Base-by-base conservation (phyloP, 2,888 invertebrate species). In the Coelinius sp. region DNA sequence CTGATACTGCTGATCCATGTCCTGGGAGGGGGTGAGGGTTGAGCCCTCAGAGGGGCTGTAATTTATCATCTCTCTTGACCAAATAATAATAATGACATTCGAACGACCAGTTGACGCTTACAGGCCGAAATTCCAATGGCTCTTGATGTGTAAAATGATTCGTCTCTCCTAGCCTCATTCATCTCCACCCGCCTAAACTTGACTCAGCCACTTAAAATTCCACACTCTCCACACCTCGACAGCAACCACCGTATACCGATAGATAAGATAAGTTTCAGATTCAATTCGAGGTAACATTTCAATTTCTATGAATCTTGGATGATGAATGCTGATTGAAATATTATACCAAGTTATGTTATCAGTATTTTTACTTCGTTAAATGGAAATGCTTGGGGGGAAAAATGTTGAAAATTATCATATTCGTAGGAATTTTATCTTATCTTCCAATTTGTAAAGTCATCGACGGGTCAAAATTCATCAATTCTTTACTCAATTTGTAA, bases 161-260 rank as follows among this genome's bases (percentile, higher is more conserved):
- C 25, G 25, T 24, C n/a, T 41, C 44, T 38, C 41, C n/a, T n/a
- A 41, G 10, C n/a, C 41, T 41, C 41, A n/a, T 38, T 62, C 62
- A 38, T 62, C 38, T 8, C 20, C 38, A 62, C 14, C 17, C 20
- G 38, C 20, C 17, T 62, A 31, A 17, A 59, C 17, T 31, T 17
- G 10, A 20, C 66, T 52, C 35, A 62, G 41, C 70, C 73, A 73
- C 74, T 76, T 75, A 68, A 76, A 73, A 76, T 76, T 76, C 74
- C 74, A 59, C 8, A 12, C n/a, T 44, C 53, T 65, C 53, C 25
- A 41, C 27, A 22, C 25, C 25, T 53, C 22, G 20, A 49, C 24
- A 8, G 7, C 22, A 0, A 20, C 49, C 38, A 44, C 25, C 17
- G 22, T n/a, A 27, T 12, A 24, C 17, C 10, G 7, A 24, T 20